phyloP scores from a whole-genome alignment of 2,797 vertebrate species.

The Acipenser oxyrinchus region DNA sequence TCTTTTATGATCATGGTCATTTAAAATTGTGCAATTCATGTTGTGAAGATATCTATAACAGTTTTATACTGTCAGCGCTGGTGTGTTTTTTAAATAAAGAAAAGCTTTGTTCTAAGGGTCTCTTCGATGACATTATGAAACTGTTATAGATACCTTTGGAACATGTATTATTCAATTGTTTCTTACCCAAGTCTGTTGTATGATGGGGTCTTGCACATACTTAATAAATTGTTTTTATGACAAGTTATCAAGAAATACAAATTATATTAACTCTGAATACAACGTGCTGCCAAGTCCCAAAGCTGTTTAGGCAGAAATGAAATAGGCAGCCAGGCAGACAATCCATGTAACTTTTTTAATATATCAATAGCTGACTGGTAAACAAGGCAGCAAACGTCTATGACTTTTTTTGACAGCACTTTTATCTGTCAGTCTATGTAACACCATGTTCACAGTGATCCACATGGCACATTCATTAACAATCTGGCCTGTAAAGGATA shows the following conservation, averaged over 20 bases:
- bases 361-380: slow-evolving; percentile 47
- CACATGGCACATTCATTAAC: slow-evolving; percentile 24
- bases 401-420: slow-evolving; percentile 57
- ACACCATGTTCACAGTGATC: slow-evolving; percentile 17
- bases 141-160: no score
- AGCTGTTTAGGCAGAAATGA: slow-evolving; percentile 59
- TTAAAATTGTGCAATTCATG: no score
- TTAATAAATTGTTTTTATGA: background rate
- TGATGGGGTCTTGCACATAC: no score
- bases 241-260: slow-evolving; percentile 44
- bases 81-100: no score
- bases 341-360: slow-evolving; percentile 54
- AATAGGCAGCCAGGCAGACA: slow-evolving; percentile 55
- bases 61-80: no score
- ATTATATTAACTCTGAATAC: slow-evolving; percentile 50
- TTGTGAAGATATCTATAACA: no score
- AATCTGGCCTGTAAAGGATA: slow-evolving; percentile 33
- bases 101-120: no score
- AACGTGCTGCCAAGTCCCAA: slow-evolving; percentile 44
- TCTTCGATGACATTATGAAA: no score
- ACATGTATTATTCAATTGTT: no score
- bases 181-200: no score
- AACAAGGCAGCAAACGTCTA: slow-evolving; percentile 62
- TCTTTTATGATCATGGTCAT: no score
- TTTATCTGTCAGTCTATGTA: slow-evolving; percentile 56